Evolutionary conservation across 2,113 vertebrate species (phyloP).

Genomic region (Antennarius striatus): DNA sequence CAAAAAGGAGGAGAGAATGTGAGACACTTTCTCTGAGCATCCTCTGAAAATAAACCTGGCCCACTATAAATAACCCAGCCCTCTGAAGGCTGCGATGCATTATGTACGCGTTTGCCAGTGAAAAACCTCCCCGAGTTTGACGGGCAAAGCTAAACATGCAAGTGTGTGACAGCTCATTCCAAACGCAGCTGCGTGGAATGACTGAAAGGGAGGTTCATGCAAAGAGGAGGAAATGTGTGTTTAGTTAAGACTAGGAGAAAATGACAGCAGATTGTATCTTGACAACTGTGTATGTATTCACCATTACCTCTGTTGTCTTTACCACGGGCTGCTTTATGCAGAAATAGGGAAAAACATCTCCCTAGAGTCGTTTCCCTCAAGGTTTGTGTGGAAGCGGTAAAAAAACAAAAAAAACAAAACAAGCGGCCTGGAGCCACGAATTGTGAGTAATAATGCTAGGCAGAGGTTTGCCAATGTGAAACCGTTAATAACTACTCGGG

Average conservation of each 20-base stretch:
- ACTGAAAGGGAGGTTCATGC: constrained; percentile 3
- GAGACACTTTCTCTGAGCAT: constrained; percentile 58
- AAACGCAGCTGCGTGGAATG: constrained; percentile 15
- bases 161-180: constrained; percentile 7
- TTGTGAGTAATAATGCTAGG: constrained; percentile 38
- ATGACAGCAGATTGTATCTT: constrained; percentile 26
- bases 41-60: constrained; percentile 69
- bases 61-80: constrained; percentile 70
- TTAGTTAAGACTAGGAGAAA: constrained; percentile 43
- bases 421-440: constrained; percentile 25
- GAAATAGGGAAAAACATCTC: constrained; percentile 43
- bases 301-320: constrained; percentile 43
- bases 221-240: constrained; percentile 36
- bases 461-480: constrained; percentile 46
- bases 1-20: constrained; percentile 38
- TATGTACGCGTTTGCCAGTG: constrained; percentile 62
- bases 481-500: constrained; percentile 56
- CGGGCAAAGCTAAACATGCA: constrained; percentile 40
- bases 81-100: constrained; percentile 64
- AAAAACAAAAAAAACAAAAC: constrained; percentile 10
- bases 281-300: constrained; percentile 20
- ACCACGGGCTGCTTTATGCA: constrained; percentile 29
- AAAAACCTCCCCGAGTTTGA: constrained; percentile 50
- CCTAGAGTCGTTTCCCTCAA: constrained; percentile 27
- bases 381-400: constrained; percentile 43